Percentiles rank a stretch among this genome's conserved stretches.
Evolutionary conservation across 2,113 vertebrate species (phyloP).

Genomic region (Promerops cafer): DNA sequence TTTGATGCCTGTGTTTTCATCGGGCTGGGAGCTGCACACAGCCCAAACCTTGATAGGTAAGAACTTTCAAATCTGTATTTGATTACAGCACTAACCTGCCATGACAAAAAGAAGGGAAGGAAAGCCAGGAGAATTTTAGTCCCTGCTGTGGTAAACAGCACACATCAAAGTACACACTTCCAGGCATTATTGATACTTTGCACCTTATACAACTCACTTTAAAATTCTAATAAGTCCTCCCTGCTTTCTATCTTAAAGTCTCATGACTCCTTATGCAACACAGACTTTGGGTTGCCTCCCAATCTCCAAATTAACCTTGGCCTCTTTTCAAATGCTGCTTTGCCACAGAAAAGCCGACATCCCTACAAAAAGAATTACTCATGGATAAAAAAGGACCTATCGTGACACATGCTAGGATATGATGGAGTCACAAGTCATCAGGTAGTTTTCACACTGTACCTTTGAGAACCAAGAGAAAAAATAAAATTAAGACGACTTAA

Average conservation of each 20-base stretch:
- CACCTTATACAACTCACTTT: constrained; percentile 10
- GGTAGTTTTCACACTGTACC: not conserved
- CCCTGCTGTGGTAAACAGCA: not conserved
- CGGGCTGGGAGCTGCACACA: not conserved
- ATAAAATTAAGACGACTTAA: not conserved
- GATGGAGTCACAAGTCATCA: not conserved
- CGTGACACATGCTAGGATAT: not conserved
- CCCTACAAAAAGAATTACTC: not conserved
- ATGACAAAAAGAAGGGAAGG: not conserved
- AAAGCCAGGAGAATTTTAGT: constrained; percentile 7
- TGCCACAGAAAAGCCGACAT: not conserved
- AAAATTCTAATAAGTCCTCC: constrained; percentile 31
- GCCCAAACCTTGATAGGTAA: not conserved
- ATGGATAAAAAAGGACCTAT: not conserved
- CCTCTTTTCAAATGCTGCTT: not conserved
- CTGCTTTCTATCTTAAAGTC: constrained; percentile 5
- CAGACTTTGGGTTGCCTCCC: not conserved
- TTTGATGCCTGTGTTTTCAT: not conserved
- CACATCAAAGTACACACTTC: constrained; percentile 36
- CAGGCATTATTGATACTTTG: constrained; percentile 3
- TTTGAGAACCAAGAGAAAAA: not conserved
- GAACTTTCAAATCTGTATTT: not conserved
- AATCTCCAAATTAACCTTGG: not conserved
- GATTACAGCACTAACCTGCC: not conserved
- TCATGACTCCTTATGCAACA: constrained; percentile 41